Evolutionary conservation across 2,797 vertebrate species (phyloP).

Genomic region (Helarctos malayanus): DNA sequence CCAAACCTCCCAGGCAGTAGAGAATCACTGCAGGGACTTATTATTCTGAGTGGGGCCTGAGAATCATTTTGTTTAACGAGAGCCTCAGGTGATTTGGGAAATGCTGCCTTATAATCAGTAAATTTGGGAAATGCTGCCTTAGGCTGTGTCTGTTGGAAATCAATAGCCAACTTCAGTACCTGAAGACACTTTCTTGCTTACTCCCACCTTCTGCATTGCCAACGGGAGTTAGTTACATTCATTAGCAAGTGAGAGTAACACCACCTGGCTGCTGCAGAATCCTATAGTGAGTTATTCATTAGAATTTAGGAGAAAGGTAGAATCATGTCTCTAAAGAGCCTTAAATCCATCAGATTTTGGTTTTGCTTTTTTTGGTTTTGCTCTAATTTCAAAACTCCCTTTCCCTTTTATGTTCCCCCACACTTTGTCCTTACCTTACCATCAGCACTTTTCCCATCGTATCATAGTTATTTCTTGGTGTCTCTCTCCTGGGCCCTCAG

Average conservation of each 20-base stretch:
- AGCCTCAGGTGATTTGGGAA: slow-evolving; percentile 59
- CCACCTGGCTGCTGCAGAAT: slow-evolving; percentile 80
- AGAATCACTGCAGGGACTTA: slow-evolving; percentile 31
- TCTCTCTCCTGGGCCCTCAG: background rate
- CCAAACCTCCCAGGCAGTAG: background rate
- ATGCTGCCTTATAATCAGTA: slow-evolving; percentile 67
- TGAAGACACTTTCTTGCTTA: slow-evolving; percentile 68
- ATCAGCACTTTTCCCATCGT: background rate
- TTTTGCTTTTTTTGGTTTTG: background rate
- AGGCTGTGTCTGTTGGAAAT: slow-evolving; percentile 73
- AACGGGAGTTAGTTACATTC: slow-evolving; percentile 79
- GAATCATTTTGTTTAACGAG: slow-evolving; percentile 72
- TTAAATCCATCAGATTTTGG: slow-evolving; percentile 70
- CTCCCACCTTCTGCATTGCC: slow-evolving; percentile 69
- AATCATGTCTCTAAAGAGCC: slow-evolving; percentile 64
- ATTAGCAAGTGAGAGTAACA: slow-evolving; percentile 85
- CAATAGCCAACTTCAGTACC: slow-evolving; percentile 72
- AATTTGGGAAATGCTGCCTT: slow-evolving; percentile 72
- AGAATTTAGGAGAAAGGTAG: slow-evolving; percentile 70
- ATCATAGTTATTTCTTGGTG: background rate
- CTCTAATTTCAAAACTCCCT: slow-evolving; percentile 75
- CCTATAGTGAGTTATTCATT: slow-evolving; percentile 81
- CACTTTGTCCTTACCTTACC: slow-evolving; percentile 36
- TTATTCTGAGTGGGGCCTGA: slow-evolving; percentile 4
- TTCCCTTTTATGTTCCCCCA: slow-evolving; percentile 50